Evolutionary conservation across 2,113 vertebrate species (phyloP), one percentile per base, ranked within the genome.

Genomic region (Ailurus styani): DNA sequence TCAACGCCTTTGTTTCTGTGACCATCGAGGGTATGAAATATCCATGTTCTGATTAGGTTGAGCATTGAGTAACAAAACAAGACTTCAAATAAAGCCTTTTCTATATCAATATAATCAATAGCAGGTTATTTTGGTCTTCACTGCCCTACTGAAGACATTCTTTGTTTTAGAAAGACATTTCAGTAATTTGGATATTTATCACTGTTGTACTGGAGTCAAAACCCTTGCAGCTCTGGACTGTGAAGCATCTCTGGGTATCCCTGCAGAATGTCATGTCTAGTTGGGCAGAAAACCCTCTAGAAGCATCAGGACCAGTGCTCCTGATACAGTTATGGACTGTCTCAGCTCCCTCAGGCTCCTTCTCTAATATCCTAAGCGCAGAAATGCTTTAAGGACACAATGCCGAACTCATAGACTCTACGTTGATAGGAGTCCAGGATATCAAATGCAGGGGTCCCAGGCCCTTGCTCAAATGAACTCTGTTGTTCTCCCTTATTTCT

Each of bases 1-100:
- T 87, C 15, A 7, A 25, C 50, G 93, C 60, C 7, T 93, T 88
- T 95, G 85, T 78, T 96, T 95, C 52, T 79, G n/a, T 70, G 90
- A 23, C 29, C 27, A 72, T n/a, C 64, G 62, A 55, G 8, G 7
- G 5, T 91, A 82, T 81, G 89, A 89, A 95, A 83, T n/a, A 91
- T 52, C 60, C 14, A 25, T 60, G n/a, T 34, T 91, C 42, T 82
- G 55, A 92, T 84, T 88, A 93, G 34, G 37, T 20, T 85, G 20
- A 95, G 37, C 47, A 93, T 34, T 3, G 14, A 87, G 18, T 78
- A 79, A 47, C n/a, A 93, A 96, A 93, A 90, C 37, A 96, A 78
- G 84, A 66, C 21, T 86, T 97, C 54, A 79, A 93, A 84, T 57
- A 87, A n/a, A 54, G 40, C 15, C 25, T 54, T 86, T 75, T 86